A percentile compares a stretch with the other conserved stretches of the same genome.
Evolutionary conservation across 2,113 vertebrate species (phyloP).

Genomic region (Sylvia atricapilla): DNA sequence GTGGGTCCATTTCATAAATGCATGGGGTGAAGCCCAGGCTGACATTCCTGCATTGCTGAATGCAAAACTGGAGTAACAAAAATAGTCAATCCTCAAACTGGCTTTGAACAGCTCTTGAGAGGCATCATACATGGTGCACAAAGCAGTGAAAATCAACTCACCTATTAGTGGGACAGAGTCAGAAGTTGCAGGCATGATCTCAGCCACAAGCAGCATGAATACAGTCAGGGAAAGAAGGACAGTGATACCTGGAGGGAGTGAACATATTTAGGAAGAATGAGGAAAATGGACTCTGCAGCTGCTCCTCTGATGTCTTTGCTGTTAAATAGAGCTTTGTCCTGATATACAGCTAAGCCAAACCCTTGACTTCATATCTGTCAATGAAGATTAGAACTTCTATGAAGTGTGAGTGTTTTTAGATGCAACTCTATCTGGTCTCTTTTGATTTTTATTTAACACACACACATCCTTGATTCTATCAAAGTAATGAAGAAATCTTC

Average conservation of each 20-base stretch:
- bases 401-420: background rate
- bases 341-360: background rate
- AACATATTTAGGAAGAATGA: background rate
- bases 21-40: background rate
- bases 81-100: background rate
- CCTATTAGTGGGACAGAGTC: slow-evolving; percentile 91
- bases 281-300: background rate
- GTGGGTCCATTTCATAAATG: background rate
- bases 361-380: background rate
- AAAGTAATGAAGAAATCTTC: background rate
- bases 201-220: slow-evolving; percentile 91
- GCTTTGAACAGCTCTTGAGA: background rate
- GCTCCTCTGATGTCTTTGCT: background rate
- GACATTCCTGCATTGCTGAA: background rate
- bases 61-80: background rate
- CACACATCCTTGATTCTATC: background rate
- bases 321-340: background rate
- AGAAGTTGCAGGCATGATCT: slow-evolving; percentile 92
- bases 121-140: background rate
- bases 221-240: slow-evolving; percentile 90
- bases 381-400: background rate
- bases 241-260: slow-evolving; percentile 79
- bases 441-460: background rate
- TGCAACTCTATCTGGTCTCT: background rate
- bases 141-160: slow-evolving; percentile 45